Percentiles rank a stretch among this genome's conserved stretches.
These are phyloP conservation scores for Lochmaea crataegi DNA, from an alignment of 2,888 invertebrate species.

Conservation along the genomic window DNA sequence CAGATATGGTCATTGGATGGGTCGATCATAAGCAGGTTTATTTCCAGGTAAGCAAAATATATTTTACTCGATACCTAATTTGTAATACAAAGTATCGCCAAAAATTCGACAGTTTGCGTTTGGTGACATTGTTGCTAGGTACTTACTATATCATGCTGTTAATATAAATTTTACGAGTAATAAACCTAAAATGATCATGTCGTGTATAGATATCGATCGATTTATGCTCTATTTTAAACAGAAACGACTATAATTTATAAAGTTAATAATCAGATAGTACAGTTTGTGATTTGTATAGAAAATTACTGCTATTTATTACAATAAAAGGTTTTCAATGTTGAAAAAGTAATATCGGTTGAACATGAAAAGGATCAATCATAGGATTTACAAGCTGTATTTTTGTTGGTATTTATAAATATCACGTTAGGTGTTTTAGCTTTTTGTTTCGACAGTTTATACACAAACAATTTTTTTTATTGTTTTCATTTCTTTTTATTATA, in stretches of 20 bases:
- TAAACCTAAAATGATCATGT: conserved; percentile 4
- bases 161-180: conserved; percentile 1
- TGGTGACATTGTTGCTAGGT: conserved; percentile 5
- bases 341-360: conserved; percentile 20
- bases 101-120: neutral
- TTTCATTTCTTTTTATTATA: neutral
- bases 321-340: conserved; percentile 24
- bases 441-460: neutral
- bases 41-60: conserved; percentile 75
- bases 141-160: neutral
- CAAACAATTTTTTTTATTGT: neutral
- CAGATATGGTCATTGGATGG: conserved; percentile 92
- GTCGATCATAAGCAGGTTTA: conserved; percentile 84
- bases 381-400: neutral
- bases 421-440: neutral
- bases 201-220: conserved; percentile 24
- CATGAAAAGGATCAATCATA: conserved; percentile 27
- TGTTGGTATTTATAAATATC: conserved; percentile 12
- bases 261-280: conserved; percentile 28
- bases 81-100: neutral
- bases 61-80: neutral
- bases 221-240: conserved; percentile 22
- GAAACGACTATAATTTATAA: conserved; percentile 25
- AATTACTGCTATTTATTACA: conserved; percentile 28
- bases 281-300: conserved; percentile 28